Percentiles rank a stretch among this genome's conserved stretches.
These are phyloP conservation scores for Glyptemys insculpta DNA, from an alignment of 2,797 vertebrate genomes.

Conservation along the genomic window DNA sequence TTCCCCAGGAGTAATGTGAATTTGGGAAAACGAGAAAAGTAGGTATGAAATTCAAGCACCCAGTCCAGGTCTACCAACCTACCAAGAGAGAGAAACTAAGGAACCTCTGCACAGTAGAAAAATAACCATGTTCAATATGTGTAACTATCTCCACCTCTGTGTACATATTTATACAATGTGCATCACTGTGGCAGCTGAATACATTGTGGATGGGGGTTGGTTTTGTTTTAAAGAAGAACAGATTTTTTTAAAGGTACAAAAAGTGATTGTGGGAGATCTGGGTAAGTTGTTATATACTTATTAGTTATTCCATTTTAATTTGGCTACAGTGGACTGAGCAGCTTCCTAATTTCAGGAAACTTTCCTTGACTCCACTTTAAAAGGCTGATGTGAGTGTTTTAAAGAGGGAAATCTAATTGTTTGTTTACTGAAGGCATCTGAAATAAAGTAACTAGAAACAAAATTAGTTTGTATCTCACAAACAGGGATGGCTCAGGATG, in stretches of 20 bases:
- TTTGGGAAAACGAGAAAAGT: too few relatives aligned
- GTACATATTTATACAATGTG: neutral
- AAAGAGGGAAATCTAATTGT: neutral
- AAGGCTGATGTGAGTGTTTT: neutral
- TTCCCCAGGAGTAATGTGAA: too few relatives aligned
- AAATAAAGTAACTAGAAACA: neutral
- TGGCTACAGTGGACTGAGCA: neutral
- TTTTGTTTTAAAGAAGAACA: too few relatives aligned
- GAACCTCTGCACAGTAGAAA: neutral
- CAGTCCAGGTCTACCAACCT: neutral
- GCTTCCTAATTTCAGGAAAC: neutral
- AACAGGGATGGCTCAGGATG: neutral
- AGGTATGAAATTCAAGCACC: too few relatives aligned
- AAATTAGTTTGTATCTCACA: neutral
- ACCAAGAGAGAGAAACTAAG: neutral
- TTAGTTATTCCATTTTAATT: neutral
- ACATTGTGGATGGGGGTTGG: accelerated
- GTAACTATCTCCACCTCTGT: neutral
- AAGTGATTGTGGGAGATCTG: neutral
- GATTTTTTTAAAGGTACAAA: neutral
- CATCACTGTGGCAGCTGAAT: neutral
- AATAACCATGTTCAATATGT: neutral
- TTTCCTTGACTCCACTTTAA: neutral
- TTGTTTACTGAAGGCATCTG: neutral
- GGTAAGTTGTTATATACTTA: neutral